Conservation (phyloP, 2,113 vertebrate species). For the Clupea harengus region DNA sequence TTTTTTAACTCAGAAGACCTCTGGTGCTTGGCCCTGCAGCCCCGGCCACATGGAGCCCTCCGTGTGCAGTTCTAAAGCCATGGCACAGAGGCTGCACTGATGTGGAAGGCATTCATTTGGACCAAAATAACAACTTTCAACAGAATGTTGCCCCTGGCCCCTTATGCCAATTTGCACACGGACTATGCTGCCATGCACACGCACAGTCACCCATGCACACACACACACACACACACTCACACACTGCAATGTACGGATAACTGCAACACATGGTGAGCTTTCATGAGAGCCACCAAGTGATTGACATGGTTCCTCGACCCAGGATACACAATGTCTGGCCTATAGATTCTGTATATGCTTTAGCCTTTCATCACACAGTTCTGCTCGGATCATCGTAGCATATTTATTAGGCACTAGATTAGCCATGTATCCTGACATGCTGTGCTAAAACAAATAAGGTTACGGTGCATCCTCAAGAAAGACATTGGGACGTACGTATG, state of each 20-base stretch:
- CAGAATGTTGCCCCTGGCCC: constrained; percentile 47
- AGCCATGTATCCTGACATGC: neutral
- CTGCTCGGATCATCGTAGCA: neutral
- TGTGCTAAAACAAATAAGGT: neutral
- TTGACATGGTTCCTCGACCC: neutral
- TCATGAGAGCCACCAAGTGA: neutral
- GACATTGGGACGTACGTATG: neutral
- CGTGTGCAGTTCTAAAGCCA: neutral
- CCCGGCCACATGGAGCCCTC: neutral
- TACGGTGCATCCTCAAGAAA: neutral
- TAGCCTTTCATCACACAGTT: neutral
- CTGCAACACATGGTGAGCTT: too few species aligned
- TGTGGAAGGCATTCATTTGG: constrained; percentile 45
- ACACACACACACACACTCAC: constrained; percentile 11
- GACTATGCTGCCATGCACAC: neutral
- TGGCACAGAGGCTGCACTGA: constrained; percentile 36
- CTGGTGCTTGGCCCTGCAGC: constrained; percentile 8
- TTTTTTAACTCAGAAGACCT: constrained; percentile 28
- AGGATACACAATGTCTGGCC: neutral
- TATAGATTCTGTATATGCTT: neutral
- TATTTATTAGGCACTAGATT: neutral
- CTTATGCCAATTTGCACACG: constrained; percentile 37
- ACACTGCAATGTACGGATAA: neutral
- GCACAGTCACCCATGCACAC: neutral
- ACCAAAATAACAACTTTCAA: constrained; percentile 48